Evolutionary conservation across 2,888 invertebrate genomes (phyloP).

Genomic region (Notodonta dromedarius): DNA sequence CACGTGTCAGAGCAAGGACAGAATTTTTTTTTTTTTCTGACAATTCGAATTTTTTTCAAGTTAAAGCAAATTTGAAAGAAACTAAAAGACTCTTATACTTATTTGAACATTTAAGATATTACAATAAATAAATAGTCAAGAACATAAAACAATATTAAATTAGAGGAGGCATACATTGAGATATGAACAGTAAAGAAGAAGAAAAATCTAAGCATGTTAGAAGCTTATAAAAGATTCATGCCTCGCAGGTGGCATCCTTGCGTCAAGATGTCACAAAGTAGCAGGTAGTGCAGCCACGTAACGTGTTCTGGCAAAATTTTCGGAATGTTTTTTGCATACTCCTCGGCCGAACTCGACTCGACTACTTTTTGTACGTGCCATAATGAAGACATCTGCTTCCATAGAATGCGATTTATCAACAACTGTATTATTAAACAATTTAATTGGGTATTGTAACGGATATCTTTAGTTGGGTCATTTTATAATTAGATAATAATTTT

Average conservation of each 20-base stretch:
- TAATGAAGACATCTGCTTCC: constrained; percentile 66
- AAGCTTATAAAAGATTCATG: constrained; percentile 49
- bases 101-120: too few species aligned
- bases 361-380: constrained; percentile 57
- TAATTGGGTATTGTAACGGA: constrained; percentile 25
- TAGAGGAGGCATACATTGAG: too few species aligned
- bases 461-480: constrained; percentile 20
- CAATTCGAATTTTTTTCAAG: background rate
- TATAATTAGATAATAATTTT: background rate
- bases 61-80: too few species aligned
- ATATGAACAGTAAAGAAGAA: constrained; percentile 9
- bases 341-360: constrained; percentile 16
- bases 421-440: constrained; percentile 29
- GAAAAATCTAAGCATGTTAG: background rate
- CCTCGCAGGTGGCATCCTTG: constrained; percentile 63
- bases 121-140: too few species aligned
- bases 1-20: background rate
- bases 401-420: constrained; percentile 31
- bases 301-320: constrained; percentile 73
- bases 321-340: constrained; percentile 70
- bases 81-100: too few species aligned
- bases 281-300: constrained; percentile 75
- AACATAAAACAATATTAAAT: too few species aligned
- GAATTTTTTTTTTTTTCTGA: background rate
- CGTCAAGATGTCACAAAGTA: constrained; percentile 80